phyloP scores from a whole-genome alignment of 1,140 invertebrate species.

The Antheraea mylitta region DNA sequence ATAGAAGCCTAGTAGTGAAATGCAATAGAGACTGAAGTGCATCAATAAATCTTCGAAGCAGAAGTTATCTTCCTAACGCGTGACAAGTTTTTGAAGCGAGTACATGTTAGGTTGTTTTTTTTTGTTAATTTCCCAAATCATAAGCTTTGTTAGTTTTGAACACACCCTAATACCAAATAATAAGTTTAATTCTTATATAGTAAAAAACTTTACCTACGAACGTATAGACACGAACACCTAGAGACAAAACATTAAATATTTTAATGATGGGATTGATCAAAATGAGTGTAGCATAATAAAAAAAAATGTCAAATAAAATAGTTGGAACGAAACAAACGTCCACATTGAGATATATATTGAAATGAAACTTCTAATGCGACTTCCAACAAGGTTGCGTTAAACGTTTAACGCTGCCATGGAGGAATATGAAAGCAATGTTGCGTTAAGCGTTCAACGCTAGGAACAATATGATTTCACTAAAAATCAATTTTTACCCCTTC shows the following conservation, averaged over 20 bases:
- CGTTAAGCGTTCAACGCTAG: too few species aligned
- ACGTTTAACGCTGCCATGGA: too few species aligned
- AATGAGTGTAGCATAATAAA: not conserved
- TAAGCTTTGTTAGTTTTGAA: constrained; percentile 2
- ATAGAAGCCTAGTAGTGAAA: too few species aligned
- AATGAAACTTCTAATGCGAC: too few species aligned
- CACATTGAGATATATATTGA: not conserved
- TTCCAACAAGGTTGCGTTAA: too few species aligned
- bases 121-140: not conserved
- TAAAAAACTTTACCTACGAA: constrained; percentile 48
- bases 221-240: constrained; percentile 62
- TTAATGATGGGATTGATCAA: not conserved
- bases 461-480: too few species aligned
- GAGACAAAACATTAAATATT: constrained; percentile 14
- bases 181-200: constrained; percentile 1
- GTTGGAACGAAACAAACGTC: not conserved
- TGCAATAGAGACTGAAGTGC: too few species aligned
- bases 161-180: not conserved
- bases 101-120: constrained; percentile 6
- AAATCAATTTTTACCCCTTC: too few species aligned
- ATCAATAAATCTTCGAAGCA: too few species aligned
- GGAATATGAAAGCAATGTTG: too few species aligned
- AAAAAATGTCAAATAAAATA: constrained; percentile 14
- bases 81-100: not conserved
- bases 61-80: not conserved